Evolutionary conservation across 2,888 invertebrate species (phyloP), one percentile per base, ranked within the genome.

Genomic region (Idaea straminata): DNA sequence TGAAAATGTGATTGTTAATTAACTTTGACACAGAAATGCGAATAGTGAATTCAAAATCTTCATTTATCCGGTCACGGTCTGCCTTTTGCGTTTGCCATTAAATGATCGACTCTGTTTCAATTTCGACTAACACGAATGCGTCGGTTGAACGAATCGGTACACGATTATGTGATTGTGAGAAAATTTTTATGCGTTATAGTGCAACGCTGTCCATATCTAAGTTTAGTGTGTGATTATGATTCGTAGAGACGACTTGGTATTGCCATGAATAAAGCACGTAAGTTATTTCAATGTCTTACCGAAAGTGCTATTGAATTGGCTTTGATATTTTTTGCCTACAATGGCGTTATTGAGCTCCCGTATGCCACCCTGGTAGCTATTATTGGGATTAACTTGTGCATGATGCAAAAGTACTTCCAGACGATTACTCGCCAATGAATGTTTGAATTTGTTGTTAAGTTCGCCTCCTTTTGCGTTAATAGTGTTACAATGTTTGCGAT

Each of bases 91-190:
- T 88, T 90, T 88, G 87, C 88, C 86, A 88, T 91, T 91, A 91
- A 92, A 92, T 91, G 89, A 89, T 89, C 86, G 92, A 90, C 91
- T 89, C 86, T 91, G 91, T 91, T 91, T 92, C 92, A 92, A 92
- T 92, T 92, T 91, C 86, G 84, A 88, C 81, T 88, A 90, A 92
- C 92, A 92, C 83, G 90, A 90, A 88, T 82, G 87, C 87, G 81
- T 78, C 86, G 80, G 87, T 91, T 82, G 92, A 92, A 91, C 92
- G 87, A 92, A 92, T 92, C 78, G 86, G 77, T 79, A 92, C 92
- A 91, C 82, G 91, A 86, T 89, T 89, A 87, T 88, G 86, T 91
- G 90, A 92, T 92, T 92, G 91, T 92, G 89, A 87, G 89, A 89
- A 89, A 89, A 87, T 83, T 87, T 86, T 61, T 87, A 86, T 89